Base-by-base conservation (phyloP, 2,888 invertebrate genomes). In the Nemoura dubitans region DNA sequence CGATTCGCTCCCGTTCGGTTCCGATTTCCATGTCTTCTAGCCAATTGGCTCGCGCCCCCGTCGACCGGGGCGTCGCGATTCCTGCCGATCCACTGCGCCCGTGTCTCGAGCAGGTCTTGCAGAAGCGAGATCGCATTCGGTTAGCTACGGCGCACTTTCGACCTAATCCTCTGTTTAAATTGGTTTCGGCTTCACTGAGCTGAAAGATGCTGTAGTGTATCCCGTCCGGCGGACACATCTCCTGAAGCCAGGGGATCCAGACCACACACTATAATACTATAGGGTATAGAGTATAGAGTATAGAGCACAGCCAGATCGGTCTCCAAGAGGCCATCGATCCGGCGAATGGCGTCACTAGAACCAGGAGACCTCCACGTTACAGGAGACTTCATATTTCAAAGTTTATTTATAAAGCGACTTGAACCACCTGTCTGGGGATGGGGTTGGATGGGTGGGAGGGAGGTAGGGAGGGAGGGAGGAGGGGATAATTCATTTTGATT, bases 111-210 rank as follows among this genome's bases (percentile, higher is more conserved):
- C 21, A 10, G 59, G 59, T 59, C 59, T 59, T 59, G 59, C 59
- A 59, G 59, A 59, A 59, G 59, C 59, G 59, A 59, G 59, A 59
- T 59, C 59, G 59, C 59, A 21, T 59, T 59, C 59, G 59, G 59
- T 59, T 59, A 59, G 59, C 16, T 59, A 36, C 59, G 59, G 2
- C 59, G 59, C 14, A 59, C 59, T 59, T 36, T 59, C 59, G 59
- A 14, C 59, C 59, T 59, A 59, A 59, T 59, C 59, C 59, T 59
- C 59, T 59, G 59, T 59, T 59, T 59, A 59, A 59, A 59, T 59
- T 59, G 59, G 59, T 59, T 59, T 59, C 59, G 14, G 59, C 59
- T 59, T 59, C 59, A 21, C 59, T 59, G 59, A 21, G 21, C 59
- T 59, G 59, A 59, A 59, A 59, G 59, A 59, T 59, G 59, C 16